phyloP scores from a whole-genome alignment of 2,113 vertebrate species.

The Psittacara wagleri region DNA sequence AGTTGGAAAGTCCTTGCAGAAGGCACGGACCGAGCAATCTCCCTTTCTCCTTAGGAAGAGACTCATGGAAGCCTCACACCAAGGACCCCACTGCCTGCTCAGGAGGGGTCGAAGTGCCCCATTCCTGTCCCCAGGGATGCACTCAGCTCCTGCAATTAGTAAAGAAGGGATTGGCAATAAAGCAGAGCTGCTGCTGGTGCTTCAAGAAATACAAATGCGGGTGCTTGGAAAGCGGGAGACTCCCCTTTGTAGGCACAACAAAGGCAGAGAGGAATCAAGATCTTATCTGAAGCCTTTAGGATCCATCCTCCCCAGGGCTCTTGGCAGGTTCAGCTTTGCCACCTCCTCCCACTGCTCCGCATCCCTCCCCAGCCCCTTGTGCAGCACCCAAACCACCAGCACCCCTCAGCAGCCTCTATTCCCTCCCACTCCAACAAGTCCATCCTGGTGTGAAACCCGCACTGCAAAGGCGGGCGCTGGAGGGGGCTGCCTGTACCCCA shows the following conservation, averaged over 20 bases:
- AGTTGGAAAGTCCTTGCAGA: neutral
- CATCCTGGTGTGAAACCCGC: neutral
- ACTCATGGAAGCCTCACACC: neutral
- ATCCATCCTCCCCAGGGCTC: neutral
- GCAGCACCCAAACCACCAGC: neutral
- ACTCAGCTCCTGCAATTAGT: neutral
- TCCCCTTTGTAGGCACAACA: slow-evolving; percentile 25
- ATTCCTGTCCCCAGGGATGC: neutral
- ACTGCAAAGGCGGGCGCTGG: neutral
- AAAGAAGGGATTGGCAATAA: neutral
- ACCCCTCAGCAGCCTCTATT: neutral
- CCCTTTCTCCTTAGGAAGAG: neutral
- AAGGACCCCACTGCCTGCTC: neutral
- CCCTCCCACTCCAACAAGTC: neutral
- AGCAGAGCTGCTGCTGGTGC: accelerated
- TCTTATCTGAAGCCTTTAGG: neutral
- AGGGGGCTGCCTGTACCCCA: neutral
- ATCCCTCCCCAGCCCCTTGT: neutral
- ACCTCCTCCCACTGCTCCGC: neutral
- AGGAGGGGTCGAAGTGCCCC: neutral
- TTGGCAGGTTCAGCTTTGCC: neutral
- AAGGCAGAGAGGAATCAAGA: slow-evolving; percentile 14
- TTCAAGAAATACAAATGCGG: neutral
- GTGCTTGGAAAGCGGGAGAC: neutral
- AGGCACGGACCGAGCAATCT: accelerated